Evolutionary conservation across 2,888 invertebrate genomes (phyloP).

Genomic region (Ametastegia equiseti): DNA sequence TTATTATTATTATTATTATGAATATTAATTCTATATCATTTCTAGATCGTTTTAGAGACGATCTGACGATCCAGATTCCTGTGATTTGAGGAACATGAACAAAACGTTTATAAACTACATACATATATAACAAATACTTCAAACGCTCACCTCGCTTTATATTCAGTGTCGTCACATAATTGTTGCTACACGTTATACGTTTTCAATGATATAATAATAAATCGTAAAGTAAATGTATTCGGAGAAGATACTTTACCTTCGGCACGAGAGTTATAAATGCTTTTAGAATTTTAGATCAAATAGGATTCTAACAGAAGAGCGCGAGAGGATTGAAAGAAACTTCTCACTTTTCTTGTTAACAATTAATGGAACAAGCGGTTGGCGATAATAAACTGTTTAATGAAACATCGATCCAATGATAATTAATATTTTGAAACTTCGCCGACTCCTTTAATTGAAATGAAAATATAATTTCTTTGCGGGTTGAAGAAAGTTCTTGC

Average conservation of each 20-base stretch:
- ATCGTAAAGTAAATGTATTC: slow-evolving; percentile 16
- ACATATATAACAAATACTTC: not conserved
- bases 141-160: slow-evolving; percentile 35
- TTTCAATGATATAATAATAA: not conserved
- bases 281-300: slow-evolving; percentile 14
- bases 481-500: not conserved
- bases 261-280: slow-evolving; percentile 4
- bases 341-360: not conserved
- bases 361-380: not conserved
- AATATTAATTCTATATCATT: not conserved
- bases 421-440: not conserved
- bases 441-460: not conserved
- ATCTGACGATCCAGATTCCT: slow-evolving; percentile 21
- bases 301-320: slow-evolving; percentile 6
- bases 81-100: slow-evolving; percentile 43
- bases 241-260: not conserved
- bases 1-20: slow-evolving; percentile 8
- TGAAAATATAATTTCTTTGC: not conserved
- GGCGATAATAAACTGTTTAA: not conserved
- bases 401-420: no score
- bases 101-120: not conserved
- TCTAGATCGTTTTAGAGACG: not conserved
- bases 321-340: not conserved
- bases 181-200: slow-evolving; percentile 11
- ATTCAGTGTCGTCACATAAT: slow-evolving; percentile 35